Base-by-base conservation (phyloP, 1,140 invertebrate genomes). In the Caerostris darwini region DNA sequence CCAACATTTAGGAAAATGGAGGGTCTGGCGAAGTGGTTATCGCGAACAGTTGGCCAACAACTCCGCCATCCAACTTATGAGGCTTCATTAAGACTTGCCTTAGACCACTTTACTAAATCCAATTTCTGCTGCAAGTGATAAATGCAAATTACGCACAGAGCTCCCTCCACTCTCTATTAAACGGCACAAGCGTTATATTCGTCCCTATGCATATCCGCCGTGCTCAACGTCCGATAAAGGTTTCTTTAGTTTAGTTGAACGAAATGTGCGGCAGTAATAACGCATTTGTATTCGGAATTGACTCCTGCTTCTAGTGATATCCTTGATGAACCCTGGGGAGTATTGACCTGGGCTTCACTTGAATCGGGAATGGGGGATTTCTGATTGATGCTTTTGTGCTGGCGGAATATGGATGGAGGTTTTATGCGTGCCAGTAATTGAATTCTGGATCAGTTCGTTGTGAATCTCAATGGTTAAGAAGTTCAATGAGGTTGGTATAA, bases 71-170 rank as follows among this genome's bases (percentile, higher is more conserved):
- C 64, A 67, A 67, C 10, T 5, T 14, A 5, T 5, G 54, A 53
- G 57, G 85, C 56, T 87, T 87, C 85, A 87, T 87, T 87, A 59
- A 87, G 85, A n/a, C 59, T 59, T n/a, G 7, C 69, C 69, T 71
- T 71, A 81, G 57, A 90, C 89, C 89, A 91, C 71, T 91, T 82
- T 81, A 91, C 19, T 69, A 91, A 91, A 91, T 91, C 71, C 89
- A 91, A 91, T 91, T 91, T 91, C 89, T 81, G 3, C 56, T 19
- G 14, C 69, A 81, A 91, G 69, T 91, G 89, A 91, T 91, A 91
- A 91, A 91, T 91, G 89, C 71, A 91, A 91, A 91, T 91, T 82
- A 82, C 69, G 54, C 12, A 8, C 57, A 54, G 58, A 91, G 86
- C 17, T 91, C 17, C 67, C 69, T n/a, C n/a, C 7, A 17, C 17